A percentile compares a stretch with the other conserved stretches of the same genome.
These are phyloP conservation scores for Belonocnema kinseyi DNA, from an alignment of 1,140 invertebrate species.

Conservation along the genomic window DNA sequence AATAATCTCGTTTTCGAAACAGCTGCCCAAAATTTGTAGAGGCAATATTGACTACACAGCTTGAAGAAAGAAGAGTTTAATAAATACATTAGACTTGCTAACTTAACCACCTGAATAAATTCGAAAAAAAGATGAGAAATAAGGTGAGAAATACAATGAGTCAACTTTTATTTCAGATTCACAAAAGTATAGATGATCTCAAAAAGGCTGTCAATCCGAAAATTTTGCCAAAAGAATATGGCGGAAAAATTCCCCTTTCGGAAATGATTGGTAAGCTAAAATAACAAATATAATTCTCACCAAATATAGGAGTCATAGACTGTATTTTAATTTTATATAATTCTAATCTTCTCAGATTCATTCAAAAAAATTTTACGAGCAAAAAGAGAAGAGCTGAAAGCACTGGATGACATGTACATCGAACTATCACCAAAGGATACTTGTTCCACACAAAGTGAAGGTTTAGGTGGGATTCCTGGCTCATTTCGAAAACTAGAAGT, in stretches of 20 bases:
- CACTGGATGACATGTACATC: constrained; percentile 87
- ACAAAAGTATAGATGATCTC: constrained; percentile 83
- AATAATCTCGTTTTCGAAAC: no score
- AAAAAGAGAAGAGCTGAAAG: constrained; percentile 81
- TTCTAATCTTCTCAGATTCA: constrained; percentile 61
- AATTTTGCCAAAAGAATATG: constrained; percentile 90
- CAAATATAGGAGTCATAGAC: no score
- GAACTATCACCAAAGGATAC: constrained; percentile 80
- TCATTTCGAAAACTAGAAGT: constrained; percentile 88
- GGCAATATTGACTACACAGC: not conserved
- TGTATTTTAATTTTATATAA: constrained; percentile 23
- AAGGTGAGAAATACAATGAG: not conserved
- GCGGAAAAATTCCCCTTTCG: constrained; percentile 84
- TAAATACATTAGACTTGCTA: not conserved
- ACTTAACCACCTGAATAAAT: not conserved
- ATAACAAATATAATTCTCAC: no score
- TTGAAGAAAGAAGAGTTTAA: not conserved
- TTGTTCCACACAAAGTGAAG: constrained; percentile 79
- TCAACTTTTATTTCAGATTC: constrained; percentile 76
- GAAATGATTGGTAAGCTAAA: constrained; percentile 84
- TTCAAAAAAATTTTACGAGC: constrained; percentile 82
- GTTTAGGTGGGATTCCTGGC: constrained; percentile 82
- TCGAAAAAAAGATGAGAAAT: no score
- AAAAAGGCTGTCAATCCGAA: constrained; percentile 82
- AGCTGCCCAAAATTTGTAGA: not conserved